Base-by-base conservation (phyloP, 2,888 invertebrate genomes). In the Hydroisotoma schaefferi region DNA sequence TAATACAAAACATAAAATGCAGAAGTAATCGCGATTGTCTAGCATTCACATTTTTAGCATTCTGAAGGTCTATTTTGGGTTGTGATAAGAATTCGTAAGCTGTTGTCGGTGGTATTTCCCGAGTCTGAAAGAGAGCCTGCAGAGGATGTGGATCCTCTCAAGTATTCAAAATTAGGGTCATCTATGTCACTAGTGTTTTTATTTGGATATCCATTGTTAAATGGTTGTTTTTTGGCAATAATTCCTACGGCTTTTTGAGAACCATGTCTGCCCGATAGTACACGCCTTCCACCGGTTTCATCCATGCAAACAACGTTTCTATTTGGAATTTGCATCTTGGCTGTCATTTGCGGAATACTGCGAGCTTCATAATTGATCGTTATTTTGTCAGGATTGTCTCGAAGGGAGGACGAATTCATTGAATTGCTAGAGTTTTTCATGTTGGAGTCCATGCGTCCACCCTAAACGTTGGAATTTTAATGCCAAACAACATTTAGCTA, bases 91-190 rank as follows among this genome's bases (percentile, higher is more conserved):
- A 8, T 20, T 4, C 40, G 40, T 40, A 15, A 40, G 47, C 65
- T 66, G 18, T 52, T 57, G 51, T 66, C 65, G 1, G 65, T 60
- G 5, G 52, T 55, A 48, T 47, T 61, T 15, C 60, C 57, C 4
- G 49, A 28, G 10, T 47, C 44, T 5, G 59, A 65, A 18, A n/a
- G 3, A n/a, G 51, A 52, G 6, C 51, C 37, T 10, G 40, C 15
- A 40, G 40, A 40, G n/a, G 15, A 40, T 6, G 43, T 5, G 10
- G 25, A 47, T 47, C 5, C 22, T 47, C 23, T 23, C 22, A 5
- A 47, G 12, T 47, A 4, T 23, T 47, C n/a, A n/a, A n/a, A n/a
- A n/a, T n/a, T n/a, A n/a, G n/a, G n/a, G n/a, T n/a, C n/a, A n/a
- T n/a, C n/a, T n/a, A n/a, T n/a, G n/a, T n/a, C n/a, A n/a, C n/a